phyloP scores from a whole-genome alignment of 2,888 invertebrate genomes.

The Eudasyphora cyanicolor region DNA sequence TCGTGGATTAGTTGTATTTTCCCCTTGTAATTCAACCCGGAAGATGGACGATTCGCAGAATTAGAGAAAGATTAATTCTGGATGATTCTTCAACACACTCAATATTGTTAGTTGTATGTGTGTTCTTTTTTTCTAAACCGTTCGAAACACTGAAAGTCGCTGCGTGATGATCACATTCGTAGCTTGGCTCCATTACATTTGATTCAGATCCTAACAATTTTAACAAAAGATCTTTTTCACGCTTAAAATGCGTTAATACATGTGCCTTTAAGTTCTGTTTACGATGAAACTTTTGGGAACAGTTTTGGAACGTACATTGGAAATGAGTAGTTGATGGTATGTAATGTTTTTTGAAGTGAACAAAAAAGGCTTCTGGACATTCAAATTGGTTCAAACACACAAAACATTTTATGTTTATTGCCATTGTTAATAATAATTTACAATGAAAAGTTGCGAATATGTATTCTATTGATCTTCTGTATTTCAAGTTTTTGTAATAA shows the following conservation, averaged over 20 bases:
- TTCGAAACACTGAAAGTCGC: too few relatives aligned
- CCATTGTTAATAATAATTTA: too few relatives aligned
- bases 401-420: neutral
- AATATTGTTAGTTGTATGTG: neutral
- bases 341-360: neutral
- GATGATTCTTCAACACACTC: neutral
- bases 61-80: neutral
- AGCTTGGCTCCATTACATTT: neutral
- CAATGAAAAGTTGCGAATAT: too few relatives aligned
- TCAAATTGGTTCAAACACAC: neutral
- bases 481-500: too few relatives aligned
- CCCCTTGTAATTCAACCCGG: neutral
- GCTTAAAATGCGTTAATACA: constrained; percentile 1
- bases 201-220: neutral
- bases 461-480: too few relatives aligned
- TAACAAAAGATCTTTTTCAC: neutral
- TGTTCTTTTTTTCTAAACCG: too few relatives aligned
- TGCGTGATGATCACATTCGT: too few relatives aligned
- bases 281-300: constrained; percentile 2
- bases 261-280: constrained; percentile 6
- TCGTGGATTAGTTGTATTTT: neutral
- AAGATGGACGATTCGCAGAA: neutral
- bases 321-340: neutral
- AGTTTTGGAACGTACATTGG: neutral
- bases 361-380: neutral